A percentile compares a stretch with the other conserved stretches of the same genome.
phyloP scores from a whole-genome alignment of 2,888 invertebrate species.

The Drosophila testacea region DNA sequence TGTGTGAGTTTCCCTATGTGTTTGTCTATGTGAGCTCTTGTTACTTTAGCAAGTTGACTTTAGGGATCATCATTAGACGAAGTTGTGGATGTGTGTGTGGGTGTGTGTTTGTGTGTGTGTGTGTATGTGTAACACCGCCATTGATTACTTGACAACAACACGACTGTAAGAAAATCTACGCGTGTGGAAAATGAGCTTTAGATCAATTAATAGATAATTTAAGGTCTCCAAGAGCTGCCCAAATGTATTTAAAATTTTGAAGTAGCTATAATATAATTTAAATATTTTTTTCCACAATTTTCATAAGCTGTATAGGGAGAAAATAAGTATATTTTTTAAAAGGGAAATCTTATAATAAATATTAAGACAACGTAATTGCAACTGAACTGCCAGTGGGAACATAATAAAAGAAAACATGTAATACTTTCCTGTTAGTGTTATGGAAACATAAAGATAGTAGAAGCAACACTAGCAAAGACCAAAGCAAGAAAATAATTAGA shows the following conservation, averaged over 20 bases:
- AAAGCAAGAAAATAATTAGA: slow-evolving; percentile 46
- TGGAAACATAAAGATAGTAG: slow-evolving; percentile 9
- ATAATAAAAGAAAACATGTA: slow-evolving; percentile 7
- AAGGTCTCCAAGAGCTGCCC: not conserved
- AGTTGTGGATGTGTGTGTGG: slow-evolving; percentile 23
- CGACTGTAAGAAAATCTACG: slow-evolving; percentile 5
- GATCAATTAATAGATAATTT: slow-evolving; percentile 25
- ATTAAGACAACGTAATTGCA: slow-evolving; percentile 20
- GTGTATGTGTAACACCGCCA: slow-evolving; percentile 12
- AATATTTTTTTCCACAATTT: not conserved
- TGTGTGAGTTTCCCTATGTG: slow-evolving; percentile 5
- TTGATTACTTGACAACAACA: slow-evolving; percentile 42
- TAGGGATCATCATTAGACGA: slow-evolving; percentile 75
- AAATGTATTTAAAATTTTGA: not conserved
- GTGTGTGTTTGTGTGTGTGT: slow-evolving; percentile 7
- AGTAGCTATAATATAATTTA: not conserved
- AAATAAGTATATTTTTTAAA: not conserved
- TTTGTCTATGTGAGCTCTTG: slow-evolving; percentile 45
- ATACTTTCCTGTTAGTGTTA: slow-evolving; percentile 11
- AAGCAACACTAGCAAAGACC: slow-evolving; percentile 1
- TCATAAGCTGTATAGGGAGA: not conserved
- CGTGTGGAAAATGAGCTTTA: not conserved
- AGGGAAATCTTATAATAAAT: slow-evolving; percentile 6
- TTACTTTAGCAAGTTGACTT: slow-evolving; percentile 78
- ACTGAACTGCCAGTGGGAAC: not conserved